Base-by-base conservation (phyloP, 2,113 vertebrate genomes). In the Alaudala cheleensis region DNA sequence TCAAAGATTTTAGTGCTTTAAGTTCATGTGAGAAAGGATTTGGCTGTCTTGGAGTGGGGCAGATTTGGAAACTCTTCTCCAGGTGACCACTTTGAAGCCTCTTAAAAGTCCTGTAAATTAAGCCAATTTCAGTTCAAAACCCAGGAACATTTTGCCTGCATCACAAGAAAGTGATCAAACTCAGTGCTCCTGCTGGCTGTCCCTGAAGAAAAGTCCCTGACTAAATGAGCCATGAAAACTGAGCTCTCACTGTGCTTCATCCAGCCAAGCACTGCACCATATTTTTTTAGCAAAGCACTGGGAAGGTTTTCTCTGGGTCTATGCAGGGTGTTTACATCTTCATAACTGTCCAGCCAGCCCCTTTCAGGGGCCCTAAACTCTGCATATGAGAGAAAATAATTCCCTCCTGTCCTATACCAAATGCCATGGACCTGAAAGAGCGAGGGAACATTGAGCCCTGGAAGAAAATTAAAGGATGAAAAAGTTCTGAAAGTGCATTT, bases 141-240 rank as follows among this genome's bases (percentile, higher is more conserved):
- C 42, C 70, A 51, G 33, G 58, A 83, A 54, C 80, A 54, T n/a
- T 70, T 77, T 72, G 51, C 83, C 54, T 51, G 13, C 76, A 80
- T 60, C 31, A 90, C 71, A 70, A 90, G 45, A 88, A 80, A 93
- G 56, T 51, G 66, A 88, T 90, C 69, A 77, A 94, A 88, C 74
- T 85, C 33, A 47, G 17, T 62, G 34, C 39, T 93, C 79, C 86
- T 81, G 67, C 85, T 93, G 88, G 47, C 42, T 94, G 79, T 83
- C 91, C 62, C 93, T 85, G 42, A 61, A 93, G 90, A 80, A 77
- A 90, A 94, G 81, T 73, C 71, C 51, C 86, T 65, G 67, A 33
- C n/a, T 95, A 81, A 96, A 96, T 78, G 76, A 94, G 82, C 87
- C 92, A 29, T 83, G 82, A 83, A 92, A 91, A 81, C 39, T 45